phyloP scores from a whole-genome alignment of 2,797 vertebrate species.

The Eulemur albifrons region DNA sequence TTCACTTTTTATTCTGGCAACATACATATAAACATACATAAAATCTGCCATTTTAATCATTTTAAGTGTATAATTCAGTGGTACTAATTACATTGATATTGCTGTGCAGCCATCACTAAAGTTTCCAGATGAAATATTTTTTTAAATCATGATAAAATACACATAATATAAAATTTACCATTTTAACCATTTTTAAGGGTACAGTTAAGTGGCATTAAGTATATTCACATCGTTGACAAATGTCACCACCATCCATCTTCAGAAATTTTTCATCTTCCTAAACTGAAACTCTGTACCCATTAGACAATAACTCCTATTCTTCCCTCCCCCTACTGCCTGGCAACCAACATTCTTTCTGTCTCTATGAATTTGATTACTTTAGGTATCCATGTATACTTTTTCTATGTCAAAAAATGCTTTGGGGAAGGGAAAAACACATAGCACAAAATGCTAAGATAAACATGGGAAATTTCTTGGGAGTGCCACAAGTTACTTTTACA shows the following conservation, averaged over 20 bases:
- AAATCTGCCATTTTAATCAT: background rate
- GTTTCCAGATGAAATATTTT: background rate
- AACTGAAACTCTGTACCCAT: background rate
- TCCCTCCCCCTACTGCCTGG: background rate
- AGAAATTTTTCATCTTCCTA: background rate
- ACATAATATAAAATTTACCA: background rate
- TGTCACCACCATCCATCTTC: background rate
- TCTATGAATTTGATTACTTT: background rate
- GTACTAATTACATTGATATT: background rate
- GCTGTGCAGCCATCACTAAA: background rate
- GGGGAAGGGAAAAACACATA: background rate
- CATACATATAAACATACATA: background rate
- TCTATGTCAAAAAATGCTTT: slow-evolving; percentile 10
- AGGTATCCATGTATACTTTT: background rate
- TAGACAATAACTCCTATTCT: background rate
- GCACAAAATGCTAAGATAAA: background rate
- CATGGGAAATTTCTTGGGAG: background rate
- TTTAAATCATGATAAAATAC: background rate
- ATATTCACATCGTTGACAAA: background rate
- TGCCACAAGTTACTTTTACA: background rate
- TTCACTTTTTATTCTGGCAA: background rate
- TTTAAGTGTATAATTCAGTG: background rate
- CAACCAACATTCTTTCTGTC: background rate
- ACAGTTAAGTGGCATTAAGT: background rate
- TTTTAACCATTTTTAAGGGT: background rate